Percentiles rank a stretch among this genome's conserved stretches.
phyloP scores from a whole-genome alignment of 2,888 invertebrate genomes.

The Eurytoma californica region DNA sequence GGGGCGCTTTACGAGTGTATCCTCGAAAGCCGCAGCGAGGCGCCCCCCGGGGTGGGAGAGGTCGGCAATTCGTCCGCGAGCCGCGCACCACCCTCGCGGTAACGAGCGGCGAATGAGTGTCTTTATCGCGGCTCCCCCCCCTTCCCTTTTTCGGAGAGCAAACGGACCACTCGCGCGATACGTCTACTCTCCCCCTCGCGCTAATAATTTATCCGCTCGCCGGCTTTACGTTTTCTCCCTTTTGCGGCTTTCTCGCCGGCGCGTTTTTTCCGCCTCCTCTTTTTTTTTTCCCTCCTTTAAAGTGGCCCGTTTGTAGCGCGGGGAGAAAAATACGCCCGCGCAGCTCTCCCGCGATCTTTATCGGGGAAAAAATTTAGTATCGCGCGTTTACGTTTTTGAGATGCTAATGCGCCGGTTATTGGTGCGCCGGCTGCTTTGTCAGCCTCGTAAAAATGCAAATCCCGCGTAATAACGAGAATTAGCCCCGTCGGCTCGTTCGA shows the following conservation, averaged over 20 bases:
- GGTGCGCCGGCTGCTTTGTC: no score
- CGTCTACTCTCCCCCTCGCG: conserved; percentile 6
- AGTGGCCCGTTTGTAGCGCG: background rate
- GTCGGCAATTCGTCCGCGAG: conserved; percentile 22
- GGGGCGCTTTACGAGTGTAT: conserved; percentile 1
- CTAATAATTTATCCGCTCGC: conserved; percentile 37
- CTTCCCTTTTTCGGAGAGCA: conserved; percentile 2
- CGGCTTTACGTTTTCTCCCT: conserved; percentile 28
- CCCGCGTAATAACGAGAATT: no score
- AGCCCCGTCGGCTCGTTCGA: no score
- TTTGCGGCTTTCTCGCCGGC: conserved; percentile 9
- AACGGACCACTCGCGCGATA: background rate
- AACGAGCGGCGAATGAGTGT: conserved; percentile 41
- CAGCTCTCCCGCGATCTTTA: conserved; percentile 16
- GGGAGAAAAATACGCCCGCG: background rate
- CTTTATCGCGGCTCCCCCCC: conserved; percentile 21
- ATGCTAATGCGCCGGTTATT: no score
- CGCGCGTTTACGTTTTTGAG: background rate
- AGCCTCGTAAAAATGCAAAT: no score
- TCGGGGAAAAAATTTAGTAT: background rate
- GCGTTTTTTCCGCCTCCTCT: no score
- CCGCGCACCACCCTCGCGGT: background rate
- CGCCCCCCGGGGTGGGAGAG: background rate
- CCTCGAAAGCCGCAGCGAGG: background rate
- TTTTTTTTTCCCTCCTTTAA: background rate